Base-by-base conservation (phyloP, 2,113 vertebrate genomes). In the Arvicanthis niloticus region DNA sequence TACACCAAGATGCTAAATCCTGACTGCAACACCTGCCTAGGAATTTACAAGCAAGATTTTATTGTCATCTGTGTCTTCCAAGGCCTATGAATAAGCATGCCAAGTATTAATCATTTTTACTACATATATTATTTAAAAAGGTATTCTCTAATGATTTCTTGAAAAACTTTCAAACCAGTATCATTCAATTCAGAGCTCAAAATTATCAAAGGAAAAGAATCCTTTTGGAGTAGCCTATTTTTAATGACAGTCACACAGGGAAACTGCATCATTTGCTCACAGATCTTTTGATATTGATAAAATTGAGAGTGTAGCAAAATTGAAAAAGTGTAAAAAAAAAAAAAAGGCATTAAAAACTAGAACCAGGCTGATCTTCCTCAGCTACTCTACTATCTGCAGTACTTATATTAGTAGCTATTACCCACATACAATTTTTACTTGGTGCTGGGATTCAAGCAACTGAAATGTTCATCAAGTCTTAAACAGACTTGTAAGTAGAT, bases 231-330 rank as follows among this genome's bases (percentile, higher is more conserved):
- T 22, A 91, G 31, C 51, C 90, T 87, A 34, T 15, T 80, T 22
- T 45, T 21, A 68, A 89, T 87, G 68, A 91, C 21, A 91, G 34
- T 68, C 73, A 96, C 6, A 42, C 34, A 45, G 17, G 37, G 89
- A 91, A 88, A 78, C 1, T 45, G 6, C 7, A 62, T 56, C 48
- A 85, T 87, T 68, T 90, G 51, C 42, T 84, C 42, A 91, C 8
- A 92, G 34, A 58, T 10, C 3, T 19, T 96, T 77, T 48, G 62
- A 45, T 72, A 96, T 21, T 80, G 34, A 80, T 89, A 95, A 91
- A 91, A 53, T 37, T 86, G 51, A 72, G 15, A 70, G 9, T 3
- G 3, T 82, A 89, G 48, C 7, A 58, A 16, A 97, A 91, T 90
- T 26, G 8, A 90, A 92, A 94, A 31, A 8, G 5, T 26, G 37